These are phyloP conservation scores for Epirrhoe alternata DNA, from an alignment of 2,888 invertebrate species.

Conservation along the genomic window DNA sequence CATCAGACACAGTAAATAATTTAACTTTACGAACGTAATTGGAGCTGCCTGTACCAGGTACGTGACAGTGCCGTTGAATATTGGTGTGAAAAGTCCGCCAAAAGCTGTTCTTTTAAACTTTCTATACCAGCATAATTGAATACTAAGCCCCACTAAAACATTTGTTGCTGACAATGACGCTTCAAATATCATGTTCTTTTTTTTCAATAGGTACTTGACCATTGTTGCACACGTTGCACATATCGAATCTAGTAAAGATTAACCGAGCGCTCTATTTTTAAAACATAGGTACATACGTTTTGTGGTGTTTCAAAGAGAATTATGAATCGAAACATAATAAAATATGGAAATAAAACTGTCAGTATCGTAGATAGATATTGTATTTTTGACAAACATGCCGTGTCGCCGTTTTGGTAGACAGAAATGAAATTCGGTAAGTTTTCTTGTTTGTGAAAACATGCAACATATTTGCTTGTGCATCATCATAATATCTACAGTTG, in stretches of 20 bases:
- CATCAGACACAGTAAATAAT: neutral
- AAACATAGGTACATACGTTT: too few relatives aligned
- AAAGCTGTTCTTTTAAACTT: too few relatives aligned
- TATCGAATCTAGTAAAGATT: too few relatives aligned
- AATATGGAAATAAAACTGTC: neutral
- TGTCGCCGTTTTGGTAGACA: slow-evolving; percentile 7
- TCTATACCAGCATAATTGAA: too few relatives aligned
- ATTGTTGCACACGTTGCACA: too few relatives aligned
- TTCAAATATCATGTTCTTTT: too few relatives aligned
- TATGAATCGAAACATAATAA: neutral
- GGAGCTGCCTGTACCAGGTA: neutral
- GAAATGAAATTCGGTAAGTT: slow-evolving; percentile 15
- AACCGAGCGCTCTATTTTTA: too few relatives aligned
- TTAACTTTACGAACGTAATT: neutral
- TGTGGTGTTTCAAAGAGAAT: neutral
- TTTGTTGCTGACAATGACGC: too few relatives aligned
- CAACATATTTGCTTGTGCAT: slow-evolving; percentile 10
- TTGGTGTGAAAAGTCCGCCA: neutral
- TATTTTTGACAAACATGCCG: slow-evolving; percentile 9
- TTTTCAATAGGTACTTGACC: too few relatives aligned
- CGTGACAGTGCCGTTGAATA: neutral
- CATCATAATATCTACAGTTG: neutral
- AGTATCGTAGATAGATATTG: neutral
- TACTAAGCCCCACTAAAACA: too few relatives aligned
- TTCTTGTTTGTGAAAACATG: slow-evolving; percentile 29